Evolutionary conservation across 2,113 vertebrate genomes (phyloP).

Genomic region (Pleuronectes platessa): DNA sequence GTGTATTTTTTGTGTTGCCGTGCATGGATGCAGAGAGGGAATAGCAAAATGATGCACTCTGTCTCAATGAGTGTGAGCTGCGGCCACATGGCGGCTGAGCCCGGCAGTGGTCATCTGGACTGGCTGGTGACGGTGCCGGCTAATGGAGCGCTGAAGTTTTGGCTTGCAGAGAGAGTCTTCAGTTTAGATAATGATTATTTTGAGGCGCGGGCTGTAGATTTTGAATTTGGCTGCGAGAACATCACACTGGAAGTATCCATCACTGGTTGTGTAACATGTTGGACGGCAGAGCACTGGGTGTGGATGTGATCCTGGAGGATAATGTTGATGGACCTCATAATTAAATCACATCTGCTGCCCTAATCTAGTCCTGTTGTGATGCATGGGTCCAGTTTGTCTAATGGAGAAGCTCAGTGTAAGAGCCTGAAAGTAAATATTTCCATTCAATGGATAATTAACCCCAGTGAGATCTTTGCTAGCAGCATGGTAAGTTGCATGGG

Average conservation of each 20-base stretch:
- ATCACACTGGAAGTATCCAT: conserved; percentile 34
- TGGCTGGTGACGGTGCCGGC: conserved; percentile 29
- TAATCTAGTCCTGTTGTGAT: conserved; percentile 9
- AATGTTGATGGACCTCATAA: conserved; percentile 36
- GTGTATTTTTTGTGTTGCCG: conserved; percentile 33
- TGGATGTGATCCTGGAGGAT: conserved; percentile 7
- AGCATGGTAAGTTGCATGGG: conserved; percentile 11
- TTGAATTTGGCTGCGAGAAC: conserved; percentile 49
- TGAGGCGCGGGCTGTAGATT: conserved; percentile 49
- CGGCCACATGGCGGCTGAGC: conserved; percentile 36
- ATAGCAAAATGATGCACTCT: conserved; percentile 49
- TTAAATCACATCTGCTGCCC: conserved; percentile 32
- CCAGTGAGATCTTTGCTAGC: background rate
- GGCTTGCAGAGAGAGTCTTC: conserved; percentile 51
- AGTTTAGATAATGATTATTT: conserved; percentile 63
- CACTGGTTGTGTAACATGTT: conserved; percentile 32
- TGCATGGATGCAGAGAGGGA: conserved; percentile 32
- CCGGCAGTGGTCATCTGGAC: conserved; percentile 65
- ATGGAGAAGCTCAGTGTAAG: background rate
- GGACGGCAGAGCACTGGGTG: conserved; percentile 15
- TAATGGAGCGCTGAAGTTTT: conserved; percentile 53
- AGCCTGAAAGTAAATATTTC: conserved; percentile 1
- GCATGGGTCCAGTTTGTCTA: background rate
- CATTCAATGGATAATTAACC: conserved; percentile 21
- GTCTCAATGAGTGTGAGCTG: conserved; percentile 47